Evolutionary conservation across 2,113 vertebrate species (phyloP), one percentile per base, ranked within the genome.

Genomic region (Ptychochromis oligacanthus): DNA sequence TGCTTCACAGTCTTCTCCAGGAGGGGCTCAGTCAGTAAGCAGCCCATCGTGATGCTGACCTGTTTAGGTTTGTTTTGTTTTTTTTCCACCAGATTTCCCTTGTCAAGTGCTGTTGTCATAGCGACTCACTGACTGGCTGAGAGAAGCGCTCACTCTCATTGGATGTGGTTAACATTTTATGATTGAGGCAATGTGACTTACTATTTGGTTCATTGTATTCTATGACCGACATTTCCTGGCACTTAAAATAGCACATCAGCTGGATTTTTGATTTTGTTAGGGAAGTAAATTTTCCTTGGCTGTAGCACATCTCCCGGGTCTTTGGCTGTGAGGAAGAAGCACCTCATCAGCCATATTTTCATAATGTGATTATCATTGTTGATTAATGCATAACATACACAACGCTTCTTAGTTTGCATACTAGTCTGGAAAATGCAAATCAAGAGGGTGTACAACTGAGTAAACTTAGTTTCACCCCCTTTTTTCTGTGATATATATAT

Each of bases 351-450:
- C 80, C 79, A 76, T 67, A 89, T 93, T 92, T 92, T 92, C 85
- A 88, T 88, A 89, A 93, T 91, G 86, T 79, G 86, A 94, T 95
- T 91, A 89, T 92, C 49, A 70, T 75, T 89, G 84, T 88, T 94
- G 92, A 92, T 94, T 91, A 90, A 95, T 91, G 88, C 89, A 31
- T 77, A 82, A 90, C 77, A 91, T 78, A 65, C 75, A 52, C 79
- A 81, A 89, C 83, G 79, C 88, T 89, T 76, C 70, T 58, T 36
- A n/a, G 82, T 87, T 87, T 83, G 75, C 6, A 75, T 82, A 79
- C 77, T 83, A 80, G 77, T 83, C 76, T 67, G 80, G 31, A 77
- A 81, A 79, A 89, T 80, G 78, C 80, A 83, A 86, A 94, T 90
- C 55, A 87, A 75, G 67, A 72, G 43, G 20, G 17, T 72, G 52